Percentiles rank a stretch among this genome's conserved stretches.
Conservation (phyloP, 1,140 invertebrate genomes). For the Zaprionus ornatus region DNA sequence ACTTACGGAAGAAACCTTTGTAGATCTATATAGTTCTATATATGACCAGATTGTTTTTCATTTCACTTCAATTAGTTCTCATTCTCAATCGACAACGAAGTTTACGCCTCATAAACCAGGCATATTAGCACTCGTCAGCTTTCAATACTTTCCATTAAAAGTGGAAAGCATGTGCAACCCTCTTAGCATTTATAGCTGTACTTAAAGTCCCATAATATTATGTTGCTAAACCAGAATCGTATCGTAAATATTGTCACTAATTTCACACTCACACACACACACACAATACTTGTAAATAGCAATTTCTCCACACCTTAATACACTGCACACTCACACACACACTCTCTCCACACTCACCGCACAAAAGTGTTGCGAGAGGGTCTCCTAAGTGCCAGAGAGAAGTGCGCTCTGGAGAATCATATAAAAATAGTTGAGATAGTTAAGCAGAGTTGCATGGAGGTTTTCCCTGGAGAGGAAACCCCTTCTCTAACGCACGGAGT, state of each 20-base stretch:
- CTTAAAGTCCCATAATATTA: constrained; percentile 14
- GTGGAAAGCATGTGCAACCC: background rate
- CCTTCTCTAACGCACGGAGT: background rate
- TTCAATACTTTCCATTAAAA: background rate
- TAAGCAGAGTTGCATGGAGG: background rate
- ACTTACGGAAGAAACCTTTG: background rate
- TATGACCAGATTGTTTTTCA: too few species aligned
- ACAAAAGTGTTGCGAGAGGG: constrained; percentile 33
- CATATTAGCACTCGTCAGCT: background rate
- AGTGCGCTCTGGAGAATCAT: constrained; percentile 43
- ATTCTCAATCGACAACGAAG: background rate
- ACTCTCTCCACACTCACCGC: constrained; percentile 5
- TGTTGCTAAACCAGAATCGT: constrained; percentile 41
- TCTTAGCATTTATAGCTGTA: constrained; percentile 6
- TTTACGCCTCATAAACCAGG: background rate
- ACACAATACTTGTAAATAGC: constrained; percentile 33
- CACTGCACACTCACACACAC: constrained; percentile 8
- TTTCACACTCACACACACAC: constrained; percentile 45
- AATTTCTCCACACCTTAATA: constrained; percentile 11
- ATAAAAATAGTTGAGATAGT: constrained; percentile 50
- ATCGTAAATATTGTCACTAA: constrained; percentile 73
- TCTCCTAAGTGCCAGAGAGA: constrained; percentile 48
- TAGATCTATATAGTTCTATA: too few species aligned
- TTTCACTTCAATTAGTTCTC: background rate
- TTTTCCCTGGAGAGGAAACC: constrained; percentile 30